phyloP scores from a whole-genome alignment of 2,888 invertebrate genomes.

The Aspidiotus rigidus region DNA sequence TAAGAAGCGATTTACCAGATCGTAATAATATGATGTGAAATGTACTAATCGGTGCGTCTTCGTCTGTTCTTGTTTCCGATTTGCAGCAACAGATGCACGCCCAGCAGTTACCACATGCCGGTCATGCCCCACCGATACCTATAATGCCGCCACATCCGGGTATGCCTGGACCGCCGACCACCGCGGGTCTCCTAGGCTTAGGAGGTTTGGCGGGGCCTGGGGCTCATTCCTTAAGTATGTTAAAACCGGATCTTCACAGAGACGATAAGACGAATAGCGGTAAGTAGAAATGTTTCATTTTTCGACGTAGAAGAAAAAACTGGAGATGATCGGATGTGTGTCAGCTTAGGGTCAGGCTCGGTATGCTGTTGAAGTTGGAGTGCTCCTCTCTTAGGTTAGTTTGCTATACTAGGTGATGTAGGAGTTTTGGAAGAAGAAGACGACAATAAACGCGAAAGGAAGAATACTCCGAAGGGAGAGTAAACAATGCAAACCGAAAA shows the following conservation, averaged over 20 bases:
- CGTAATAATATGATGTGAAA: no score
- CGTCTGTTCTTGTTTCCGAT: constrained; percentile 5
- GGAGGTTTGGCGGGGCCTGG: constrained; percentile 52
- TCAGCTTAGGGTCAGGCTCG: no score
- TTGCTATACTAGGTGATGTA: no score
- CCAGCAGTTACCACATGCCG: constrained; percentile 56
- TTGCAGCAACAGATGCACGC: constrained; percentile 87
- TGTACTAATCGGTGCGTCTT: no score
- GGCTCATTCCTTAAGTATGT: constrained; percentile 65
- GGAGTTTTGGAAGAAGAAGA: no score
- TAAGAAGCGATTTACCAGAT: no score
- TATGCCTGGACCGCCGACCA: constrained; percentile 49
- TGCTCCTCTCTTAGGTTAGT: no score
- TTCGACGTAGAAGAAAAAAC: not conserved
- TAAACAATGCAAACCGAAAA: no score
- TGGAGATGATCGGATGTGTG: no score
- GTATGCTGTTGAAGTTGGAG: no score
- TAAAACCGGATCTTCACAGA: constrained; percentile 66
- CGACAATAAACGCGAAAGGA: no score
- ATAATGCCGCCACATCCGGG: constrained; percentile 59
- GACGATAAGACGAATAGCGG: constrained; percentile 66
- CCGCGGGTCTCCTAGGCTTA: constrained; percentile 46
- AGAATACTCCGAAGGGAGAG: no score
- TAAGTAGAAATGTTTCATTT: constrained; percentile 44
- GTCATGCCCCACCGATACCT: constrained; percentile 57